Conservation (phyloP, 2,113 vertebrate species). For the Pitta sordida region DNA sequence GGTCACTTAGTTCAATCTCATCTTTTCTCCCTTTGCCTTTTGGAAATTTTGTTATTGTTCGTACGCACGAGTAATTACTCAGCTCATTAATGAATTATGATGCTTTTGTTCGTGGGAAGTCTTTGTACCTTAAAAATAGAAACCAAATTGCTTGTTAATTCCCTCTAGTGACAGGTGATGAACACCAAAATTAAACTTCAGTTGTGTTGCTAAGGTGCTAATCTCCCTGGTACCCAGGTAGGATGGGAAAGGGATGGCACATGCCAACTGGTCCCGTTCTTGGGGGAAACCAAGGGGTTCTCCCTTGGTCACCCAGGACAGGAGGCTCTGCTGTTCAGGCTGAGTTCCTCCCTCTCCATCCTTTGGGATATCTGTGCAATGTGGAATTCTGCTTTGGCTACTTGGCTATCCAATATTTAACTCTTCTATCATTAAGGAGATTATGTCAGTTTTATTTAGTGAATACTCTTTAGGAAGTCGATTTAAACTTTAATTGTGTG, state of each 20-base stretch:
- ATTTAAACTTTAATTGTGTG: not conserved
- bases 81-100: not conserved
- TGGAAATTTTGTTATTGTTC: not conserved
- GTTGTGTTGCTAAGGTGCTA: not conserved
- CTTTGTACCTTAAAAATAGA: not conserved
- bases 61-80: not conserved
- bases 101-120: not conserved
- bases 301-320: accelerated
- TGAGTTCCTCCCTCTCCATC: not conserved
- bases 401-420: not conserved
- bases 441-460: not conserved
- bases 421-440: not conserved
- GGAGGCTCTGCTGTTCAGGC: not conserved
- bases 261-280: not conserved
- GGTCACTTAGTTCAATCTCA: not conserved
- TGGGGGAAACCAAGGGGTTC: not conserved
- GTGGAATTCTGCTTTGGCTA: not conserved
- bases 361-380: not conserved
- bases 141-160: not conserved
- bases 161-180: not conserved
- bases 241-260: not conserved
- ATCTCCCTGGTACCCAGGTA: not conserved
- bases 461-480: not conserved
- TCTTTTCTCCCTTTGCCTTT: not conserved
- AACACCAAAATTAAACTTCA: not conserved